phyloP scores from a whole-genome alignment of 2,797 vertebrate species.

The Oreortyx pictus region DNA sequence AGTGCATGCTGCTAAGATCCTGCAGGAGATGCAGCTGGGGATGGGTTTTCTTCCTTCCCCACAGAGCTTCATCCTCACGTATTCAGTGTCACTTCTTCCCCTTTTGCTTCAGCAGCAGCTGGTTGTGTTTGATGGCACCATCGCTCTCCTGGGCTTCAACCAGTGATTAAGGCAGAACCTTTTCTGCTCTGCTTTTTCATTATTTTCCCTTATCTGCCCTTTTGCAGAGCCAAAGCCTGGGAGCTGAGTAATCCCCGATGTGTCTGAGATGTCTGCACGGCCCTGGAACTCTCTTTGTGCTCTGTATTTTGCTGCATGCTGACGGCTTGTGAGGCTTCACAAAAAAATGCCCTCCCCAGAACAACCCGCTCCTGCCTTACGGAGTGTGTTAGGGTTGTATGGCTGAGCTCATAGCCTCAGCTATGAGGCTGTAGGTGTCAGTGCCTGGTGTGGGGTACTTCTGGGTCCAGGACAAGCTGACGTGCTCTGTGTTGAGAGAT shows the following conservation, averaged over 20 bases:
- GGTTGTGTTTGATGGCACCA: not conserved
- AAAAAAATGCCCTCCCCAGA: not conserved
- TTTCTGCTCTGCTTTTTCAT: not conserved
- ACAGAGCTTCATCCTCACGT: not conserved
- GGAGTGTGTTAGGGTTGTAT: not conserved
- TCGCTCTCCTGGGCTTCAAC: not conserved
- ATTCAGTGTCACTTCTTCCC: not conserved
- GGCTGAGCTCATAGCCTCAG: too few species aligned
- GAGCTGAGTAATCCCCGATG: not conserved
- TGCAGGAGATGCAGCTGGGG: not conserved
- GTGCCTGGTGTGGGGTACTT: not conserved
- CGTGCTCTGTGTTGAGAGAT: not conserved
- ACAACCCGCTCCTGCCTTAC: not conserved
- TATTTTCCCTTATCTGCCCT: not conserved
- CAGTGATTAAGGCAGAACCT: not conserved
- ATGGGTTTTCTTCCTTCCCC: not conserved
- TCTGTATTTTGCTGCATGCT: not conserved
- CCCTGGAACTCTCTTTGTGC: not conserved
- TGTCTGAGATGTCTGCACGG: not conserved
- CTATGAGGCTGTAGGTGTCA: too few species aligned
- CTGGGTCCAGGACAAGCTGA: not conserved
- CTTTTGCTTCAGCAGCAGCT: fast-evolving
- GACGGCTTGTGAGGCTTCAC: not conserved
- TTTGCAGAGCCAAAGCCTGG: not conserved
- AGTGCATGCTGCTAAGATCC: not conserved